Conservation (phyloP, 2,888 invertebrate genomes). For the Syrista parreyssii region DNA sequence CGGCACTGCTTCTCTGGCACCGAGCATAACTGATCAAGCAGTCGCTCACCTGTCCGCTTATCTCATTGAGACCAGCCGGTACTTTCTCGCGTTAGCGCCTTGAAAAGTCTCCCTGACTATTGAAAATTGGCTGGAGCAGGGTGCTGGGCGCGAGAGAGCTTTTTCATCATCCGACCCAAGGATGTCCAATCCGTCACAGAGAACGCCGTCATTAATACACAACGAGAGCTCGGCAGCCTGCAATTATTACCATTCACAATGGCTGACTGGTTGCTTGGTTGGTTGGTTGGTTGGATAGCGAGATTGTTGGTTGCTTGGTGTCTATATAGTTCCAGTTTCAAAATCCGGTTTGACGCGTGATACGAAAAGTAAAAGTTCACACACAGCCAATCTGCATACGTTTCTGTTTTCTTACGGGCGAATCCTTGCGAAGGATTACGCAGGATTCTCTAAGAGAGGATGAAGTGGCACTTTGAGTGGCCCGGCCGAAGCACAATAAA, state of each 20-base stretch:
- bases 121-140: conserved; percentile 8
- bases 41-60: neutral
- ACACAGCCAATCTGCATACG: neutral
- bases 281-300: too few relatives aligned
- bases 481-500: neutral
- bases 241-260: conserved; percentile 24
- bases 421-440: neutral
- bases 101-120: neutral
- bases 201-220: neutral
- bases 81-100: neutral
- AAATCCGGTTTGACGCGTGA: conserved; percentile 41
- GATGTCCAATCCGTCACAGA: conserved; percentile 3
- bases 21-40: neutral
- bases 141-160: conserved; percentile 30
- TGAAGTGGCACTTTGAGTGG: neutral
- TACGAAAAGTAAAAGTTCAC: conserved; percentile 46
- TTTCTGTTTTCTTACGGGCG: neutral
- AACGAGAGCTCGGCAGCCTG: neutral
- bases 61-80: neutral
- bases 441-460: neutral
- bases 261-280: neutral
- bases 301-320: neutral
- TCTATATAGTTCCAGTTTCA: conserved; percentile 27
- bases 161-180: conserved; percentile 20
- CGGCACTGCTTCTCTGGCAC: neutral